Conservation (phyloP, 2,888 invertebrate species). For the Frankliniella intonsa region DNA sequence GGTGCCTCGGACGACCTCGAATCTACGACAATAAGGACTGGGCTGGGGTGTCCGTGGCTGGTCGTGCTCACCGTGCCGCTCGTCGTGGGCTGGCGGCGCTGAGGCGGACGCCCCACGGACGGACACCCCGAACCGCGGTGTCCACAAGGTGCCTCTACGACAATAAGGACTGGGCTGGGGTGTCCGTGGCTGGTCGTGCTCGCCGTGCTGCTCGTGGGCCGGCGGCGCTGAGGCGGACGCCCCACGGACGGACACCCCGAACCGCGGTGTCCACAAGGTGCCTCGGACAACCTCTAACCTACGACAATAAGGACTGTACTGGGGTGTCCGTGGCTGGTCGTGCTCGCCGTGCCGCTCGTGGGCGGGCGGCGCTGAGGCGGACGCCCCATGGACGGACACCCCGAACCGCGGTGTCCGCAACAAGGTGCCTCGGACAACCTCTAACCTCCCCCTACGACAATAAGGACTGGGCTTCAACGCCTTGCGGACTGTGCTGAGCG, state of each 20-base stretch:
- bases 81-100: neutral
- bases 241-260: neutral
- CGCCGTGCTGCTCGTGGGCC: neutral
- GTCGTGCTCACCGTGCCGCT: neutral
- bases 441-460: no score
- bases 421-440: no score
- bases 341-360: neutral
- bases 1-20: neutral
- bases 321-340: neutral
- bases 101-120: neutral
- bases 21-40: neutral
- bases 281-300: neutral
- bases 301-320: neutral
- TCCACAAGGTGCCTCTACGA: neutral
- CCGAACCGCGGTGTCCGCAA: neutral
- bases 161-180: neutral
- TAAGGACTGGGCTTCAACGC: neutral
- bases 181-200: neutral
- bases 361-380: slow-evolving; percentile 1
- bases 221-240: neutral
- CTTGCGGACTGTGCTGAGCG: neutral
- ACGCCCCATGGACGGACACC: neutral
- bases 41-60: neutral
- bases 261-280: no score
- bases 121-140: neutral